Base-by-base conservation (phyloP, 53 echinoderm and acorn worm species). In the Paracentrotus lividus region DNA sequence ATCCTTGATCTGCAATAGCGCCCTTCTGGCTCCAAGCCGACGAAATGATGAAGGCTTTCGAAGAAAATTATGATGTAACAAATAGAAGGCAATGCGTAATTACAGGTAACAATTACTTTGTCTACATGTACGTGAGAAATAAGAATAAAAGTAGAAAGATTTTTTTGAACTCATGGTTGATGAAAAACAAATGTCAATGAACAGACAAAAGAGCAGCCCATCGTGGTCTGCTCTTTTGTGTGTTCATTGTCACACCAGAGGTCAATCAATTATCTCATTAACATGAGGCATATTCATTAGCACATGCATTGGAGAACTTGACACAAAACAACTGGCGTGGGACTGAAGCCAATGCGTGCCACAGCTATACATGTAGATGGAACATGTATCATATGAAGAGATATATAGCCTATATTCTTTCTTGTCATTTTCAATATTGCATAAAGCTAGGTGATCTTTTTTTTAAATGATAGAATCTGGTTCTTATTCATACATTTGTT, bases 201-300 rank as follows among this genome's bases (percentile, higher is more conserved):
- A n/a, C n/a, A n/a, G n/a, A n/a, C n/a, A n/a, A n/a, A n/a, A n/a
- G n/a, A n/a, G n/a, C n/a, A n/a, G n/a, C n/a, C n/a, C n/a, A 36
- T 72, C 72, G 38, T 8, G 81, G 81, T 81, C 13, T 81, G n/a
- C 23, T 10, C 26, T 47, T 81, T 81, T 81, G n/a, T 81, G 81
- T 47, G 44, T 81, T 47, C 81, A 45, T 45, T 20, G 7, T 81
- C 3, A 27, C 8, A 4, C 2, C 47, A 16, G 26, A 81, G 47
- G 44, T 0, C 26, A 42, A 47, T 45, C 44, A 47, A 12, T 81
- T 81, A 47, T 47, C 26, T 81, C 81, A 45, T 47, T n/a, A 44
- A 26, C 12, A 27, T 21, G 6, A 67, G 44, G 10, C 47, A 10
- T 47, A 45, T n/a, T 81, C 45, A 45, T 81, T 47, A 47, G 26